These are phyloP conservation scores for Peucedramus taeniatus DNA, from an alignment of 2,113 vertebrate genomes.

Conservation along the genomic window DNA sequence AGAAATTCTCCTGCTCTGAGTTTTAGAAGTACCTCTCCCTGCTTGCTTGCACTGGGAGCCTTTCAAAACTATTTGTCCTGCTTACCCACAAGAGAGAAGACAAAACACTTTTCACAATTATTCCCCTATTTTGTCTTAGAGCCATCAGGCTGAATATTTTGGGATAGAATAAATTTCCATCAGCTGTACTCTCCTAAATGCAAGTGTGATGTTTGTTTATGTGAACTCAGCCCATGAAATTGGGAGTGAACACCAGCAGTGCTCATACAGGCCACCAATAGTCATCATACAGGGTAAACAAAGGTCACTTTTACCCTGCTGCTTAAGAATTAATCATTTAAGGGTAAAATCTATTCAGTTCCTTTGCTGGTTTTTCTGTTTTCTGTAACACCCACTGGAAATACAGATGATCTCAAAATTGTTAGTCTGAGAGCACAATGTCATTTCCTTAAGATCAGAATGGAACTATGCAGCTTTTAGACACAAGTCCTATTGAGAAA, in stretches of 20 bases:
- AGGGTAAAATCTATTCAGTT: neutral
- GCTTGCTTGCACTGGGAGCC: neutral
- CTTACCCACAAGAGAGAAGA: neutral
- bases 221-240: neutral
- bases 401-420: neutral
- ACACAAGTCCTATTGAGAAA: neutral
- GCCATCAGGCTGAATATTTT: neutral
- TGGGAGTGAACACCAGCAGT: neutral
- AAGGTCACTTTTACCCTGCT: neutral
- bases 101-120: neutral
- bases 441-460: neutral
- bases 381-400: neutral
- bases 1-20: neutral
- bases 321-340: neutral
- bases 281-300: neutral
- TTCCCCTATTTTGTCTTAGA: neutral
- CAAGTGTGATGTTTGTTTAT: neutral
- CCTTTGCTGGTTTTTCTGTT: neutral
- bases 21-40: neutral
- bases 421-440: neutral
- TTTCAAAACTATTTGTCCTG: neutral
- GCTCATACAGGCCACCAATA: neutral
- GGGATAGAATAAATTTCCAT: neutral
- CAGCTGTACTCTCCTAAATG: neutral
- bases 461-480: neutral